These are phyloP conservation scores for Rhagoletis pomonella DNA, from an alignment of 1,140 invertebrate genomes.

Conservation along the genomic window DNA sequence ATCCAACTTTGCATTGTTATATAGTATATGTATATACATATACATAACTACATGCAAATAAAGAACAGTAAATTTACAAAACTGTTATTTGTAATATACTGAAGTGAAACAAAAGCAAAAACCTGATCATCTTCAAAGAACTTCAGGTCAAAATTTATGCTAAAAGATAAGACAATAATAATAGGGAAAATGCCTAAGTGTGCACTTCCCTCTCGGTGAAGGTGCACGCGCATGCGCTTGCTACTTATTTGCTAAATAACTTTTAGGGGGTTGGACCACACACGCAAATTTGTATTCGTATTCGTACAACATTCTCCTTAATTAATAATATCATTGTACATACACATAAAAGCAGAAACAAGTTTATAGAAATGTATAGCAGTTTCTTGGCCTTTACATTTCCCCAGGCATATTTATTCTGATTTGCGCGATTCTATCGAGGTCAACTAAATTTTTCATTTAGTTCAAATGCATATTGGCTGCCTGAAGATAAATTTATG, in stretches of 20 bases:
- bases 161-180: slow-evolving; percentile 29
- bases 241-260: neutral
- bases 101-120: neutral
- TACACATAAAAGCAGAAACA: too few relatives aligned
- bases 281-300: neutral
- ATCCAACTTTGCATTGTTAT: neutral
- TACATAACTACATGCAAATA: slow-evolving; percentile 44
- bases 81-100: slow-evolving; percentile 15
- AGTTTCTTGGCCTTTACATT: too few relatives aligned
- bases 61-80: slow-evolving; percentile 24
- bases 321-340: slow-evolving; percentile 16
- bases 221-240: neutral
- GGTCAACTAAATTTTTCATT: too few relatives aligned
- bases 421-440: too few relatives aligned
- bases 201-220: slow-evolving; percentile 19
- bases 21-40: too few relatives aligned
- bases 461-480: too few relatives aligned
- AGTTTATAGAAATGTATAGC: too few relatives aligned
- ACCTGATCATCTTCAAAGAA: neutral
- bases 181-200: neutral
- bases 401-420: too few relatives aligned
- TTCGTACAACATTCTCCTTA: neutral
- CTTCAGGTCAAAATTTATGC: slow-evolving; percentile 1
- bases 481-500: too few relatives aligned
- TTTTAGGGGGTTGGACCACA: neutral